These are phyloP conservation scores for Melanotaenia parkinsoni DNA, from an alignment of 2,797 vertebrate genomes.

Conservation along the genomic window DNA sequence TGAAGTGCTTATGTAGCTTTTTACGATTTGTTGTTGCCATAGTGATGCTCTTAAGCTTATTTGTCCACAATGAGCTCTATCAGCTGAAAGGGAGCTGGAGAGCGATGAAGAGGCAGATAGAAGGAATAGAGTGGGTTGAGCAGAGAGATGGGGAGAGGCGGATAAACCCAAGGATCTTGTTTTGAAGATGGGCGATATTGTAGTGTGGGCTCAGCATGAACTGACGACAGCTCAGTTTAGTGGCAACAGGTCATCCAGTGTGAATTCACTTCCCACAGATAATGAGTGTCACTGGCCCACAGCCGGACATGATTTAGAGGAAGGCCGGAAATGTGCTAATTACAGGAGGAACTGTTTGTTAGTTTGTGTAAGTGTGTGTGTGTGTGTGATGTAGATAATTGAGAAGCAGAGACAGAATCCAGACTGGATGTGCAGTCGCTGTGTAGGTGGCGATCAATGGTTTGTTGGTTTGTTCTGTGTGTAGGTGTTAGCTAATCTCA, in stretches of 20 bases:
- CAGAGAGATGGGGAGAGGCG: slow-evolving; percentile 45
- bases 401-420: slow-evolving; percentile 27
- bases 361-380: slow-evolving; percentile 3
- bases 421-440: slow-evolving; percentile 41
- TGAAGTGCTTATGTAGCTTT: slow-evolving; percentile 74
- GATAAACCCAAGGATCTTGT: slow-evolving; percentile 49
- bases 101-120: slow-evolving; percentile 76
- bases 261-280: slow-evolving; percentile 42
- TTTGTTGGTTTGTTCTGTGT: slow-evolving; percentile 51
- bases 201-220: slow-evolving; percentile 10
- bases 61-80: slow-evolving; percentile 83
- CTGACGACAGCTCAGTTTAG: slow-evolving; percentile 9
- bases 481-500: slow-evolving; percentile 58
- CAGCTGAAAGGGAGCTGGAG: slow-evolving; percentile 73
- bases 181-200: slow-evolving; percentile 24
- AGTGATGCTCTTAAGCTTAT: slow-evolving; percentile 83
- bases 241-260: slow-evolving; percentile 42
- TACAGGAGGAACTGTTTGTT: slow-evolving; percentile 23
- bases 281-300: slow-evolving; percentile 33
- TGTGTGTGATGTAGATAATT: slow-evolving; percentile 17
- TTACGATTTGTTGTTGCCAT: slow-evolving; percentile 82
- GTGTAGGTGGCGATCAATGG: slow-evolving; percentile 69
- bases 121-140: slow-evolving; percentile 62
- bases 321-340: slow-evolving; percentile 28
- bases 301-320: slow-evolving; percentile 22